Evolutionary conservation across 2,797 vertebrate species (phyloP), one percentile per base, ranked within the genome.

Genomic region (Fratercula arctica): DNA sequence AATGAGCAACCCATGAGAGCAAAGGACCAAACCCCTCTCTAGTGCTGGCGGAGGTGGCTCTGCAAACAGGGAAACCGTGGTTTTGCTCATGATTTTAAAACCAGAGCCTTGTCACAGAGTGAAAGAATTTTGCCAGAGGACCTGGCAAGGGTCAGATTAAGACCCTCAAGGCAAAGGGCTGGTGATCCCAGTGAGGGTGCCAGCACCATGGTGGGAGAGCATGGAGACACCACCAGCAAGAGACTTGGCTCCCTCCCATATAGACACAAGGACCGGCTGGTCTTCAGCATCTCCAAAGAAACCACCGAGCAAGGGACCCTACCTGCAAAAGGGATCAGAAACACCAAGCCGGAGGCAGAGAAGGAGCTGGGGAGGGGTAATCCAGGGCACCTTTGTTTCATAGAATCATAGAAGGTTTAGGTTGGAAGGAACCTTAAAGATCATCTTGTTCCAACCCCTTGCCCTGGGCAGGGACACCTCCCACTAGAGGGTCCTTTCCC

Each of bases 121-220:
- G n/a, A 39, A 86, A 78, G 61, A 25, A 39, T 86, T 54, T 59
- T 46, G 28, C 17, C 50, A 10, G n/a, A 45, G n/a, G 46, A 74
- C 45, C 72, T 29, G 39, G 56, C 16, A 35, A 46, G 39, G 48
- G 33, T 59, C 48, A 21, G 66, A 53, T 21, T 37, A 48, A 59
- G 89, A 26, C 23, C 39, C 41, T 61, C 37, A 14, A 17, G 4
- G 29, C 35, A 61, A 76, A 60, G 15, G 50, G 74, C 33, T 2
- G 3, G 45, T 0, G 7, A 72, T 33, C 53, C 15, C 80, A 46
- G 31, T 1, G 3, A 33, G 23, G 19, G 33, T 80, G 41, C 57
- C 51, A 37, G 41, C 0, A 2, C 35, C 1, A 0, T 2, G 2
- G 10, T 23, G 43, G 45, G 45, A 45, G 45, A 19, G 45, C 45